A percentile compares a stretch with the other conserved stretches of the same genome.
Conservation (phyloP, 2,797 vertebrate genomes). For the Avahi laniger region DNA sequence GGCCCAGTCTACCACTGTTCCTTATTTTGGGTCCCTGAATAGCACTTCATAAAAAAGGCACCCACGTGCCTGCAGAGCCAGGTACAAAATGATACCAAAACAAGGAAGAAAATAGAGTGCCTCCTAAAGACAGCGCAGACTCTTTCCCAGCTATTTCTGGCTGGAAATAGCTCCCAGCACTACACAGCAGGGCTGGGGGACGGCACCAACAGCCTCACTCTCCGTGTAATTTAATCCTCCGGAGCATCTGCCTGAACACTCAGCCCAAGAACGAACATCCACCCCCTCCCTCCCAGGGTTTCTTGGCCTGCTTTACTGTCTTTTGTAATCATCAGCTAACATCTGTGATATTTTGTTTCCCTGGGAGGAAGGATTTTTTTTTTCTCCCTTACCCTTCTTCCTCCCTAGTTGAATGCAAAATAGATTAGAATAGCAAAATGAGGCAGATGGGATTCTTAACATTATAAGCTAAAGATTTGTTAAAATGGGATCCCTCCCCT, state of each 20-base stretch:
- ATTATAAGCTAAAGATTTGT: not conserved
- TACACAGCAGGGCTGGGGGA: not conserved
- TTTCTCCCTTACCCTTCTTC: slow-evolving; percentile 34
- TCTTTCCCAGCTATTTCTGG: not conserved
- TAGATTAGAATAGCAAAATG: slow-evolving; percentile 8
- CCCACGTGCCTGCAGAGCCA: not conserved
- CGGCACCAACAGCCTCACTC: not conserved
- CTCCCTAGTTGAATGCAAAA: slow-evolving; percentile 12
- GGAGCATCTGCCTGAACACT: slow-evolving; percentile 38
- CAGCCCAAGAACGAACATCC: not conserved
- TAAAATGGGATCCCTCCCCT: not conserved
- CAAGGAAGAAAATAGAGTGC: not conserved
- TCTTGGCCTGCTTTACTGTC: slow-evolving; percentile 42
- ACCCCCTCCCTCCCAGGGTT: not conserved
- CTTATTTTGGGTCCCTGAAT: not conserved
- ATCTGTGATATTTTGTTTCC: slow-evolving; percentile 52
- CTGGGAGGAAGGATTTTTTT: slow-evolving; percentile 16
- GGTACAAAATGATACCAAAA: slow-evolving; percentile 16
- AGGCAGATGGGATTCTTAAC: not conserved
- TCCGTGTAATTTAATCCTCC: slow-evolving; percentile 47
- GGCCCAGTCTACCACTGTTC: not conserved
- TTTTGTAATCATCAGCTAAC: slow-evolving; percentile 62
- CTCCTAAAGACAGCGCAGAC: not conserved
- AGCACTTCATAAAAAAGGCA: not conserved
- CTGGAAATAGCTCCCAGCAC: slow-evolving; percentile 12